These are phyloP conservation scores for Odocoileus hemionus DNA, from an alignment of 2,113 vertebrate species.

Conservation along the genomic window DNA sequence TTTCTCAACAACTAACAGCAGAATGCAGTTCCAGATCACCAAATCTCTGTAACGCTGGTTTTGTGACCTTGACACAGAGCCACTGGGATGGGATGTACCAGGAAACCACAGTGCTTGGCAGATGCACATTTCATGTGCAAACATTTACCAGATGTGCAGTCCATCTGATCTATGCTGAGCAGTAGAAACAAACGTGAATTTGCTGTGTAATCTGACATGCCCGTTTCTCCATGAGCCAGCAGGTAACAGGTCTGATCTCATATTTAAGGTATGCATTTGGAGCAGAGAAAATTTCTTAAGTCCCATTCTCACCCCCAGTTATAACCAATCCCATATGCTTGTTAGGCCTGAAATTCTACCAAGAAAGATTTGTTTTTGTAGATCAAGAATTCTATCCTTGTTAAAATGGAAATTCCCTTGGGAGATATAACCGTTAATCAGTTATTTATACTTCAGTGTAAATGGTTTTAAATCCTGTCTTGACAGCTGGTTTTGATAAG, in stretches of 20 bases:
- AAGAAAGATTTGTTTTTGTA: slow-evolving; percentile 22
- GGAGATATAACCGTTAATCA: slow-evolving; percentile 32
- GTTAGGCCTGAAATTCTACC: slow-evolving; percentile 8
- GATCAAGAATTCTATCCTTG: neutral
- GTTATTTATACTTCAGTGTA: slow-evolving; percentile 17
- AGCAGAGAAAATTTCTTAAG: neutral
- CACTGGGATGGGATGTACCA: slow-evolving; percentile 28
- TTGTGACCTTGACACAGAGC: slow-evolving; percentile 29
- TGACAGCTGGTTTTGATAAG: slow-evolving; percentile 47
- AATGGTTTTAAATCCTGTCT: slow-evolving; percentile 37
- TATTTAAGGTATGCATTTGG: neutral
- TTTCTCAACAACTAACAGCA: slow-evolving; percentile 15
- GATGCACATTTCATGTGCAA: slow-evolving; percentile 27
- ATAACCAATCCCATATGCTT: neutral
- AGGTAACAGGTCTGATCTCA: neutral
- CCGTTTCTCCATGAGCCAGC: neutral
- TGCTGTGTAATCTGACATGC: slow-evolving; percentile 13
- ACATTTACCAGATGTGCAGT: slow-evolving; percentile 56
- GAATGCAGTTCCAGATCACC: neutral
- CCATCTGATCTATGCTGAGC: neutral
- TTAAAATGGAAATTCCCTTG: slow-evolving; percentile 30
- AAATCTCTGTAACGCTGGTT: neutral
- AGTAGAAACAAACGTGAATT: slow-evolving; percentile 24
- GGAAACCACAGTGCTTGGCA: slow-evolving; percentile 53
- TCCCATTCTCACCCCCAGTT: neutral